These are phyloP conservation scores for Cydia pomonella DNA, from an alignment of 1,140 invertebrate species.

Conservation along the genomic window DNA sequence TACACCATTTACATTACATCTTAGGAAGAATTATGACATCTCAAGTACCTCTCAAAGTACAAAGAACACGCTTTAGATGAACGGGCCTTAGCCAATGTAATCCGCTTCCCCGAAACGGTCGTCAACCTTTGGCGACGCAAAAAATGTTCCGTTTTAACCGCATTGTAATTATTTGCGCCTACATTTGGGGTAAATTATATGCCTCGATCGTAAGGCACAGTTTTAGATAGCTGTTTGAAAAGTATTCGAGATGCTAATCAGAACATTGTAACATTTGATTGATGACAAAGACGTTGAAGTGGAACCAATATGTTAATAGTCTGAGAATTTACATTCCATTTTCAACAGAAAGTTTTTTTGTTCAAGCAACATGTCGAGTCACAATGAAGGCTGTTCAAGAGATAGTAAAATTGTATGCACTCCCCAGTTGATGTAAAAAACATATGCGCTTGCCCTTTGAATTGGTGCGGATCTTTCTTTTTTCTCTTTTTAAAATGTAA, in stretches of 20 bases:
- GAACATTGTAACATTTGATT: not conserved
- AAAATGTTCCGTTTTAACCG: slow-evolving; percentile 27
- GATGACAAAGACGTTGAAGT: not conserved
- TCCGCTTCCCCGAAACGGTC: slow-evolving; percentile 28
- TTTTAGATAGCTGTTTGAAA: slow-evolving; percentile 5
- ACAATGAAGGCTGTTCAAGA: not conserved
- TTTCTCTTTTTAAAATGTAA: not conserved
- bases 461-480: slow-evolving; percentile 6
- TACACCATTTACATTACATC: not conserved
- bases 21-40: not conserved
- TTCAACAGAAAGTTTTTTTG: slow-evolving; percentile 4
- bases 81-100: slow-evolving; percentile 19
- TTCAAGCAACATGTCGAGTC: slow-evolving; percentile 2
- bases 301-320: not conserved
- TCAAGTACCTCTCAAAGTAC: slow-evolving; percentile 1
- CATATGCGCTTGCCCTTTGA: slow-evolving; percentile 11
- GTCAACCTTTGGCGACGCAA: slow-evolving; percentile 21
- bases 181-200: slow-evolving; percentile 20
- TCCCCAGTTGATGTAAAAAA: not conserved
- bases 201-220: not conserved
- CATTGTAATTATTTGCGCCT: slow-evolving; percentile 27
- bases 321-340: not conserved
- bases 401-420: slow-evolving; percentile 17
- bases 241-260: not conserved
- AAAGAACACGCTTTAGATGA: slow-evolving; percentile 22